These are phyloP conservation scores for Crax fasciolata DNA, from an alignment of 2,797 vertebrate species.

Conservation along the genomic window DNA sequence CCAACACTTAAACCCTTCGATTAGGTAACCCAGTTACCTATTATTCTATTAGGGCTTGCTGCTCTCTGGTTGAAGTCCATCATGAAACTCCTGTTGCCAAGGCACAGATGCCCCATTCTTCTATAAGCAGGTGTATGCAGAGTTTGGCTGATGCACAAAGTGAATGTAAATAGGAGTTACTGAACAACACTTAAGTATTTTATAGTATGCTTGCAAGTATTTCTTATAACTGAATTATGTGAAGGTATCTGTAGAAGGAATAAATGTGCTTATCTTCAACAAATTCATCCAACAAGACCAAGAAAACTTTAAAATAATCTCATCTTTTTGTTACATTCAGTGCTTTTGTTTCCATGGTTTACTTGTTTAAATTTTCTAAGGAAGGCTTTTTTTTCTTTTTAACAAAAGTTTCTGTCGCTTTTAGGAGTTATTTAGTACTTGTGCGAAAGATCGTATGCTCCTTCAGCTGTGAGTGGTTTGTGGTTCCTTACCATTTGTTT, in stretches of 20 bases:
- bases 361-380: neutral
- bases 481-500: slow-evolving; percentile 18
- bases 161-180: neutral
- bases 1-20: slow-evolving; percentile 43
- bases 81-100: neutral
- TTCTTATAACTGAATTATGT: neutral
- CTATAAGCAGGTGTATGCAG: neutral
- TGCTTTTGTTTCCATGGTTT: neutral
- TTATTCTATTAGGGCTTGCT: slow-evolving; percentile 44
- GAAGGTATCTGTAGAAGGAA: neutral
- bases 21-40: slow-evolving; percentile 13
- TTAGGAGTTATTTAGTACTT: neutral
- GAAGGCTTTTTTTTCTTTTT: neutral
- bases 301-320: neutral
- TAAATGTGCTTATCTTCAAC: neutral
- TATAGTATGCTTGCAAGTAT: neutral
- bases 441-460: rapidly evolving
- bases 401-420: neutral
- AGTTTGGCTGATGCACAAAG: neutral
- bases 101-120: neutral
- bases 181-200: neutral
- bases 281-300: neutral
- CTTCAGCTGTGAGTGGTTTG: slow-evolving; percentile 23
- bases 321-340: neutral
- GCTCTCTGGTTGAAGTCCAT: neutral